Base-by-base conservation (phyloP, 2,888 invertebrate genomes). In the Matsumyia berberina region DNA sequence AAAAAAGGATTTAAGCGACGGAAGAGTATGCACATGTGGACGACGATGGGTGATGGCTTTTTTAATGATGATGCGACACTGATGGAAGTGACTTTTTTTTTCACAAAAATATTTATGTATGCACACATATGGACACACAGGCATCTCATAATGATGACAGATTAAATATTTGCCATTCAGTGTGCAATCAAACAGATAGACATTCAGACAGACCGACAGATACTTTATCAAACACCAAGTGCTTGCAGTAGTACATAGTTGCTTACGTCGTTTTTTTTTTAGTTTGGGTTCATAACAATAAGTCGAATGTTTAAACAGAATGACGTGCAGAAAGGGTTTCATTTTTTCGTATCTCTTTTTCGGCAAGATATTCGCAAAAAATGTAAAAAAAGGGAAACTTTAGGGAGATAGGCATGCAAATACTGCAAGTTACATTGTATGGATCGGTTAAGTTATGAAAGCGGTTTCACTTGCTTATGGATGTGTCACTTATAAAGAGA, bases 141-240 rank as follows among this genome's bases (percentile, higher is more conserved):
- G 33, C 37, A 15, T 62, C 39, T 39, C 57, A 53, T 70, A 81
- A 77, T 77, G 72, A 82, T 82, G 82, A 77, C 72, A 60, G 72
- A 82, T 82, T 82, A 82, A 82, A 82, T 77, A 82, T 82, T 82
- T 82, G 67, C 69, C 57, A 46, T 69, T 55, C 46, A 69, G 29
- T 33, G 64, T 64, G 35, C 77, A 72, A 37, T 60, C 67, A 24
- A 17, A 62, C 31, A 58, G 44, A 60, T 44, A 39, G 44, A 44
- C 24, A 24, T 1, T 24, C 35, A 37, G 35, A 46, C 49, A 69
- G 29, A 29, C 37, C 33, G 55, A 58, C 70, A 82, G 62, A 81
- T 77, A 66, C 51, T 72, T 57, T 66, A 58, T 66, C 53, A 55
- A 66, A 51, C 15, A 44, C 9, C 15, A 15, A 69, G 15, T 58